Evolutionary conservation across 1,140 invertebrate species (phyloP).

Genomic region (Calycopis cecrops): DNA sequence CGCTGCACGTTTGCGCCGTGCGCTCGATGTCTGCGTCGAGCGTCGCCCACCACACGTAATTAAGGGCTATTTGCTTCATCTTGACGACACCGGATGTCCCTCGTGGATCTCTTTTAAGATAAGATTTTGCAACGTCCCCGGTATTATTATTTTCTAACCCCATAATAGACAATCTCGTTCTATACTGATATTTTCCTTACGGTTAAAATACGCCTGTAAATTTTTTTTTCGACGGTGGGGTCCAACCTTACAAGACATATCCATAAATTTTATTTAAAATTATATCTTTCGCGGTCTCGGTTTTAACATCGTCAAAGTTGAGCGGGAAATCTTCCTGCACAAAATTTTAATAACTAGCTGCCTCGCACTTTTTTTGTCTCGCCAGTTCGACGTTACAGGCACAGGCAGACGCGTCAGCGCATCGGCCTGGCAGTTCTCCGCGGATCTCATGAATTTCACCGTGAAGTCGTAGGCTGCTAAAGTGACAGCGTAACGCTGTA

Average conservation of each 20-base stretch:
- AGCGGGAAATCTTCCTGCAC: conserved; percentile 2
- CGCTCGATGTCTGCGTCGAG: conserved; percentile 66
- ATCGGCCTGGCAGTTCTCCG: background rate
- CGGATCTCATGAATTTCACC: background rate
- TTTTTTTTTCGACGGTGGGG: no score
- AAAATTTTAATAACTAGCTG: conserved; percentile 16
- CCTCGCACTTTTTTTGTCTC: background rate
- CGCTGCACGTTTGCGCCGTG: conserved; percentile 25
- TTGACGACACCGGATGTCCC: no score
- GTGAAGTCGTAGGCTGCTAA: background rate
- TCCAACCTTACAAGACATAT: no score
- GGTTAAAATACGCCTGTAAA: no score
- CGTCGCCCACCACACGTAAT: conserved; percentile 66
- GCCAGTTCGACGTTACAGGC: background rate
- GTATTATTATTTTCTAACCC: no score
- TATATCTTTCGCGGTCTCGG: no score
- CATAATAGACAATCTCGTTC: no score
- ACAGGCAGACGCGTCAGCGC: background rate
- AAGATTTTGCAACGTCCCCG: no score
- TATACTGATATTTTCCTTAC: conserved; percentile 22
- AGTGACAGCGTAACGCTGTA: background rate
- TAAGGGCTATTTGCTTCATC: no score
- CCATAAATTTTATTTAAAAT: no score
- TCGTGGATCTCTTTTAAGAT: no score
- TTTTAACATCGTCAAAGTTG: conserved; percentile 23